Evolutionary conservation across 1,140 invertebrate genomes (phyloP).

Genomic region (Helicoverpa armigera): DNA sequence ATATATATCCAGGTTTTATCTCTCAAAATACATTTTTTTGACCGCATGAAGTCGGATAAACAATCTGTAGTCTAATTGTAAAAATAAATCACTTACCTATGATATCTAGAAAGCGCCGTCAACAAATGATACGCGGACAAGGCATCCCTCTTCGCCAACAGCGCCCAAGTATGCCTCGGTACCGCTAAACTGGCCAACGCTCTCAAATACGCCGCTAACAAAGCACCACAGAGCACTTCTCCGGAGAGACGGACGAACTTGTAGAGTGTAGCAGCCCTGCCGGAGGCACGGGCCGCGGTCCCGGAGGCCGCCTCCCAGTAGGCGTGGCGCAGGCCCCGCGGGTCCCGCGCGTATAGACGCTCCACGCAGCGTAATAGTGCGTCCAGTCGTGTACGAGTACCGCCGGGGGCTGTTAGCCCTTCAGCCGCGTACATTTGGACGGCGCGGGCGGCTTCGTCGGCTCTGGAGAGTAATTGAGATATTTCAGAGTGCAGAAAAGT

Average conservation of each 20-base stretch:
- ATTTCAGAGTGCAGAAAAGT: too few species aligned
- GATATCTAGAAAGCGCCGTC: constrained; percentile 93
- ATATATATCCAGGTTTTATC: neutral
- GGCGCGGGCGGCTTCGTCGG: constrained; percentile 95
- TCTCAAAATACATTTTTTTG: too few species aligned
- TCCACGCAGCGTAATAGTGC: constrained; percentile 93
- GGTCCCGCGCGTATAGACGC: constrained; percentile 92
- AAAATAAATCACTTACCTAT: too few species aligned
- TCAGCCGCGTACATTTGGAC: constrained; percentile 93
- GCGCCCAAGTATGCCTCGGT: constrained; percentile 94
- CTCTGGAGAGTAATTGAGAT: constrained; percentile 87
- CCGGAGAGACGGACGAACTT: constrained; percentile 97
- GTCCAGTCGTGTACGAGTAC: constrained; percentile 93
- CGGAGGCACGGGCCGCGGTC: constrained; percentile 60
- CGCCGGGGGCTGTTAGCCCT: constrained; percentile 86
- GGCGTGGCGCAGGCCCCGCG: constrained; percentile 90
- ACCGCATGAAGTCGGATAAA: too few species aligned
- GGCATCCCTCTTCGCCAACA: constrained; percentile 92
- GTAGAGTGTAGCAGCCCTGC: constrained; percentile 92
- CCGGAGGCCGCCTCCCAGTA: constrained; percentile 91
- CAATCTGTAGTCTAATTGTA: too few species aligned
- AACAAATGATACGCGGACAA: constrained; percentile 89
- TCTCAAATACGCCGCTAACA: constrained; percentile 95
- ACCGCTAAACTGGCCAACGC: constrained; percentile 95
- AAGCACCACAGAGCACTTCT: constrained; percentile 93